phyloP scores from a whole-genome alignment of 2,888 invertebrate species.

The Halictus quadricinctus region DNA sequence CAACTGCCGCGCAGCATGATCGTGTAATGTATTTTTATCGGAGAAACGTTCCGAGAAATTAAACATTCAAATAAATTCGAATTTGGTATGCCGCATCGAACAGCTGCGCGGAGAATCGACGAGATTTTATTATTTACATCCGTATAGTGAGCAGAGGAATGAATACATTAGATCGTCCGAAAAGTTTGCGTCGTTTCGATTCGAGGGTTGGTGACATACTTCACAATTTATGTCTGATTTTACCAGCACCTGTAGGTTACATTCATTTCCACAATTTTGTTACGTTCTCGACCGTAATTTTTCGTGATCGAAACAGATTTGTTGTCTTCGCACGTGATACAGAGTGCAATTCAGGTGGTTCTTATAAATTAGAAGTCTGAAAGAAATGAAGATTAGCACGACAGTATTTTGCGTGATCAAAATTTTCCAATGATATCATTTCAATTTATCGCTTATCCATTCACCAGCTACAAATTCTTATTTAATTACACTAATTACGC shows the following conservation, averaged over 20 bases:
- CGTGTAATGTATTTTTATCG: neutral
- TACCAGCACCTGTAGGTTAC: neutral
- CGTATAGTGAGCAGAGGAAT: conserved; percentile 50
- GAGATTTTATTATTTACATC: conserved; percentile 32
- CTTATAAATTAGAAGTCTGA: neutral
- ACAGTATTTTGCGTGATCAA: neutral
- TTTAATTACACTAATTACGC: neutral
- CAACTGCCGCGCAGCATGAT: too few relatives aligned
- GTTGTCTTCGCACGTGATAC: neutral
- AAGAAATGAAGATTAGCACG: neutral
- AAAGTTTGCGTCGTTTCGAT: neutral
- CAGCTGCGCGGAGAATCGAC: neutral
- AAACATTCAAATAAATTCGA: conserved; percentile 23
- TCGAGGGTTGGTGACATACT: neutral
- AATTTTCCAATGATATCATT: neutral
- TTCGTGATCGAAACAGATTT: neutral
- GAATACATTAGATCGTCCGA: conserved; percentile 27
- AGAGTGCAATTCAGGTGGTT: neutral
- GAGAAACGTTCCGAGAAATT: neutral
- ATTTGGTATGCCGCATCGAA: conserved; percentile 5
- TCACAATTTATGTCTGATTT: neutral
- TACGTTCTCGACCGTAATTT: neutral
- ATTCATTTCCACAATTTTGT: neutral
- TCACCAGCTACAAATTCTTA: neutral
- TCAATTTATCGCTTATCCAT: neutral